Base-by-base conservation (phyloP, 2,888 invertebrate species). In the Criorhina ranunculi region DNA sequence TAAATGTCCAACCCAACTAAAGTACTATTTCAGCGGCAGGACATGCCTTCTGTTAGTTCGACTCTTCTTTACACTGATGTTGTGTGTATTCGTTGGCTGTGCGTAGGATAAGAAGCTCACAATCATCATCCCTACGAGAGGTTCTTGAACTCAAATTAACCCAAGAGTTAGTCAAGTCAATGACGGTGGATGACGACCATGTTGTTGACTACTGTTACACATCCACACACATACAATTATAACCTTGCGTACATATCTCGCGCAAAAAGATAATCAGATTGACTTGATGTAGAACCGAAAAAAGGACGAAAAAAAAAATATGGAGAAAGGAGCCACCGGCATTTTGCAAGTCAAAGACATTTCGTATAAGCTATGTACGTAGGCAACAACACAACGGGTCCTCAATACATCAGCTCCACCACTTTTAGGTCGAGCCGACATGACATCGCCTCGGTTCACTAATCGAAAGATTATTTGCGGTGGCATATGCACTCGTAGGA, bases 391-490 rank as follows among this genome's bases (percentile, higher is more conserved):
- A 24, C 35, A 53, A 15, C 67, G 57, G 73, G 49, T 62, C 83
- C 46, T 79, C 69, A 83, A 83, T 78, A 66, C 64, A 66, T 77
- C 70, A 77, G 70, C 81, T 77, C 69, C 72, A 64, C 53, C 44
- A 24, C 24, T 4, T 24, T 24, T 12, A n/a, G n/a, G n/a, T 57
- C 57, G 15, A 40, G 53, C 42, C 44, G 40, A 12, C 49, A 29
- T 9, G 11, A 44, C 64, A 46, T 42, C 9, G 53, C 55, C 46
- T 70, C 69, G 67, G 15, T 64, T 73, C 73, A 79, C 82, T 83
- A 83, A 83, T 83, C 83, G 83, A 83, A 83, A 79, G 83, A 83
- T 83, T 83, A 83, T 83, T 79, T 85, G 75, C 64, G 85, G 80
- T 85, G 80, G 85, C 79, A 80, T 79, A 85, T 85, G 79, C 79